phyloP scores from a whole-genome alignment of 2,113 vertebrate species.

The Phoxinus phoxinus region DNA sequence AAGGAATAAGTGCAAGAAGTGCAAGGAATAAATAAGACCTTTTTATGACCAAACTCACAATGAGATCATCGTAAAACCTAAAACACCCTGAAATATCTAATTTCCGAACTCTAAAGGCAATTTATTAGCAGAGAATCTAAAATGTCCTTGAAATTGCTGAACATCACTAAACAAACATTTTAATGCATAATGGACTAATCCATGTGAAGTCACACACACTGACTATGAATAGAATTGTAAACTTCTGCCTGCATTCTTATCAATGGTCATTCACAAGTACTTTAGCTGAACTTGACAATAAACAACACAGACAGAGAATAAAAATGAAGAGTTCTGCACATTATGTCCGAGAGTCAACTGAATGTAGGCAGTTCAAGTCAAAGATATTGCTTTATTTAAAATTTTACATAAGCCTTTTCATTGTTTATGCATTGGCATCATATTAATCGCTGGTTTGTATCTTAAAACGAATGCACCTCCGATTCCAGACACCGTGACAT shows the following conservation, averaged over 20 bases:
- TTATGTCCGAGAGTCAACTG: no score
- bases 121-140: slow-evolving; percentile 25
- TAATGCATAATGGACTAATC: neutral
- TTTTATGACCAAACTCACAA: neutral
- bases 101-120: slow-evolving; percentile 7
- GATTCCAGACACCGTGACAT: neutral
- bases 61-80: slow-evolving; percentile 30
- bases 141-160: slow-evolving; percentile 24
- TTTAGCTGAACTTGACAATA: neutral
- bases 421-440: neutral
- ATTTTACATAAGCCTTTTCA: slow-evolving; percentile 14
- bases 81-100: neutral
- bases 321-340: neutral
- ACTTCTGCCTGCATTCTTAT: neutral
- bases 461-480: neutral
- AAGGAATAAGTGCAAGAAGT: neutral
- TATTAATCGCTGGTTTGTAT: neutral
- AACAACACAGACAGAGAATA: neutral
- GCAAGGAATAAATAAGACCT: neutral
- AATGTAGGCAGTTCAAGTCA: neutral
- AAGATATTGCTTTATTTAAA: neutral
- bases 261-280: neutral
- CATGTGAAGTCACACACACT: slow-evolving; percentile 2
- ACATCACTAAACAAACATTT: slow-evolving; percentile 35
- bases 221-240: neutral